Conservation (phyloP, 2,113 vertebrate genomes). For the Microcebus ravelobensis region DNA sequence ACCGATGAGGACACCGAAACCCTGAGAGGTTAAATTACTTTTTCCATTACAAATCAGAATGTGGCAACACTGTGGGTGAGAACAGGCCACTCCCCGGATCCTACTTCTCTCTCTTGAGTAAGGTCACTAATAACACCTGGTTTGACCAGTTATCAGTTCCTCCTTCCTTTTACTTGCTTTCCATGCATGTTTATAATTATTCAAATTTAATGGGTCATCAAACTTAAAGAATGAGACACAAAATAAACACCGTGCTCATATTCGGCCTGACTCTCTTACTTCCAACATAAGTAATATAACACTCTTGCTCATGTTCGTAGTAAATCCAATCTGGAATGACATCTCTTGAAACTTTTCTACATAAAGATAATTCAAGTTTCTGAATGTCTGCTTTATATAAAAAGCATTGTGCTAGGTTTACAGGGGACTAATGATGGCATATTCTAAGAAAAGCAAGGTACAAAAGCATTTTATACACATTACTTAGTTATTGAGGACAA, state of each 20-base stretch:
- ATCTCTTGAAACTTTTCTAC: background rate
- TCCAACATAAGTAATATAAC: background rate
- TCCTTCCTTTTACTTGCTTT: slow-evolving; percentile 4
- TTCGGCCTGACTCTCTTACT: slow-evolving; percentile 26
- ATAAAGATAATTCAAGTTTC: background rate
- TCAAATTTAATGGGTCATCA: slow-evolving; percentile 19
- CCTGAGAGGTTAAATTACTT: background rate
- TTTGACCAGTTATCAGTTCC: background rate
- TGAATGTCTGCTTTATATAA: background rate
- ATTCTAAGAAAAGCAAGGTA: background rate
- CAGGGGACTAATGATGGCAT: background rate
- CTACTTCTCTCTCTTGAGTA: background rate
- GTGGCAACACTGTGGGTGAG: rapidly evolving
- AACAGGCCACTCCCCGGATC: background rate
- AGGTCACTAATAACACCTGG: background rate
- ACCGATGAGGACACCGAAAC: background rate
- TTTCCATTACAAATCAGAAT: background rate
- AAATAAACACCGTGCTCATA: background rate
- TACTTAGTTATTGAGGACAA: background rate
- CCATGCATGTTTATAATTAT: slow-evolving; percentile 1
- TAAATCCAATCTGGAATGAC: background rate
- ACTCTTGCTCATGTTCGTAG: background rate
- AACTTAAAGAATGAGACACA: background rate
- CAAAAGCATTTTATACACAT: background rate
- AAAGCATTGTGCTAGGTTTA: background rate